Evolutionary conservation across 2,888 invertebrate genomes (phyloP).

Genomic region (Drosophila histrio): DNA sequence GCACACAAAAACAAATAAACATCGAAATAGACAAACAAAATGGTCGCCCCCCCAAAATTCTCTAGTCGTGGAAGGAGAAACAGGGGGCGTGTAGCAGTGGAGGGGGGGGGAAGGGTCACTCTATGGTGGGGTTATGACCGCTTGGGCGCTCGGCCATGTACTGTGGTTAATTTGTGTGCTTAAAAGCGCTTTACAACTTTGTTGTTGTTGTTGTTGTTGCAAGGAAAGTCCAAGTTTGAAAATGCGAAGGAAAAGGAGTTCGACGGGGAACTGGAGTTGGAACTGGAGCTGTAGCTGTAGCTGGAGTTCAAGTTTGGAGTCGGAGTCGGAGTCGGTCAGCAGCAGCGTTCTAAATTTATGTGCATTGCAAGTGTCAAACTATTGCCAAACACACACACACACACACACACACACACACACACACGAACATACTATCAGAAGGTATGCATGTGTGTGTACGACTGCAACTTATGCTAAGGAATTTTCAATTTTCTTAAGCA

Average conservation of each 20-base stretch:
- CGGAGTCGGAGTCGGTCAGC: constrained; percentile 58
- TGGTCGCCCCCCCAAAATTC: constrained; percentile 26
- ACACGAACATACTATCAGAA: constrained; percentile 10
- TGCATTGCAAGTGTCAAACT: constrained; percentile 82
- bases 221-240: constrained; percentile 1
- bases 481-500: constrained; percentile 83
- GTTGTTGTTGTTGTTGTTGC: constrained; percentile 15
- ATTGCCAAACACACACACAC: constrained; percentile 50
- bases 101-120: not conserved
- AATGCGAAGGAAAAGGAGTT: not conserved
- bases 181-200: constrained; percentile 82
- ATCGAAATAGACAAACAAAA: constrained; percentile 77
- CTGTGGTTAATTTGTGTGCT: constrained; percentile 83
- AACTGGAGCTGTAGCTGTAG: not conserved
- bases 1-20: constrained; percentile 83
- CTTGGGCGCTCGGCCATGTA: constrained; percentile 70
- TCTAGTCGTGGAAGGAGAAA: not conserved
- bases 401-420: constrained; percentile 30
- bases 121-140: constrained; percentile 40
- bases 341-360: constrained; percentile 59
- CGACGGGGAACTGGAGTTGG: not conserved
- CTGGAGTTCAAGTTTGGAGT: not conserved
- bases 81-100: not conserved
- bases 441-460: constrained; percentile 23
- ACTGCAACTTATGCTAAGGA: constrained; percentile 59